These are phyloP conservation scores for Teleogryllus occipitalis DNA, from an alignment of 1,140 invertebrate genomes.

Conservation along the genomic window DNA sequence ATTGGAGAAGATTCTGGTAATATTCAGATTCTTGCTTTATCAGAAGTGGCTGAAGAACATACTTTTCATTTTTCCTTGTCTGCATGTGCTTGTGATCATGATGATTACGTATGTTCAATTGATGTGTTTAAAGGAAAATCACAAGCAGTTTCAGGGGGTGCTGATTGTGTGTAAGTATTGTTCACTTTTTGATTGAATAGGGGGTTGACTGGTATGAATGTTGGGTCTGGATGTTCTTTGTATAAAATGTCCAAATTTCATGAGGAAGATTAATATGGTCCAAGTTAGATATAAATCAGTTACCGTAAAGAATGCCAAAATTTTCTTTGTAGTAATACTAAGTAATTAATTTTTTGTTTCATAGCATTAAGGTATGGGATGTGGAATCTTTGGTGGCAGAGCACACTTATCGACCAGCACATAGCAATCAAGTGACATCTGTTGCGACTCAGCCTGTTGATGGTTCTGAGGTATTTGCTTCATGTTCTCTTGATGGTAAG, in stretches of 20 bases:
- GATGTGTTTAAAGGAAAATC: constrained; percentile 24
- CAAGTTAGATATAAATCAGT: no score
- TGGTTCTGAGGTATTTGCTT: constrained; percentile 25
- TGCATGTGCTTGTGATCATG: constrained; percentile 26
- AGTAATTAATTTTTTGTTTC: neutral
- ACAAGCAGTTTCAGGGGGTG: constrained; percentile 24
- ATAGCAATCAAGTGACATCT: constrained; percentile 23
- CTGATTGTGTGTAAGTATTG: constrained; percentile 26
- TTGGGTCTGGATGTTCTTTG: no score
- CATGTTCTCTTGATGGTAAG: constrained; percentile 26
- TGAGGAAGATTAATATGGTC: no score
- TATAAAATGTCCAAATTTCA: no score
- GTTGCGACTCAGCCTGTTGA: constrained; percentile 18
- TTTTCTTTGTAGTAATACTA: no score
- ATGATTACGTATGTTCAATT: constrained; percentile 25
- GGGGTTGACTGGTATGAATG: no score
- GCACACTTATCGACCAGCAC: constrained; percentile 26
- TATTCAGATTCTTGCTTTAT: constrained; percentile 23
- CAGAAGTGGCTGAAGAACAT: constrained; percentile 24
- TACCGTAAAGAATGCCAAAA: no score
- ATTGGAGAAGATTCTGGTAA: constrained; percentile 28
- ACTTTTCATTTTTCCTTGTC: constrained; percentile 22
- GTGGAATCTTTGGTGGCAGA: constrained; percentile 22
- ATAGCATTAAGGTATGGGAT: constrained; percentile 26
- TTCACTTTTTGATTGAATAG: no score